Conservation (phyloP, 1,140 invertebrate genomes). For the Dendroctonus ponderosae region DNA sequence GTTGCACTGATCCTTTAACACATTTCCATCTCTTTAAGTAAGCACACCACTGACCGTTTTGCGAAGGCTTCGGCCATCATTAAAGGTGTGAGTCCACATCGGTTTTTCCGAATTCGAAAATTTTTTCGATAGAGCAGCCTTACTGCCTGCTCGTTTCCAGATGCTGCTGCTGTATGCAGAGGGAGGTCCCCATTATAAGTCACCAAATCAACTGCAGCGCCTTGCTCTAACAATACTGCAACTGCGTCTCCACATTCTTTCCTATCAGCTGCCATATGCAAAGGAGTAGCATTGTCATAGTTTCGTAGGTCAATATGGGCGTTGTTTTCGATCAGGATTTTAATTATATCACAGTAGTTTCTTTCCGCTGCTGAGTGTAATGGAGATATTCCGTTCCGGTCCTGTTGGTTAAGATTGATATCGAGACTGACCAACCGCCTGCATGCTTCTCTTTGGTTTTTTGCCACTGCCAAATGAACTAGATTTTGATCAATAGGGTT, state of each 20-base stretch:
- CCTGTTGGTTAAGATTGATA: conserved; percentile 26
- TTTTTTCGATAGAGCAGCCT: too few relatives aligned
- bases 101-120: too few relatives aligned
- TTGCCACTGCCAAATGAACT: conserved; percentile 29
- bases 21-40: conserved; percentile 17
- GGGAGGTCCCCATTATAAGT: too few relatives aligned
- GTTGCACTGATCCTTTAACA: not conserved
- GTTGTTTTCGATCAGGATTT: conserved; percentile 30
- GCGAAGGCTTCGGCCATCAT: conserved; percentile 30
- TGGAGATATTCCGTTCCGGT: conserved; percentile 29
- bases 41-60: conserved; percentile 14
- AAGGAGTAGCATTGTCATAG: conserved; percentile 37
- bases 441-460: conserved; percentile 21
- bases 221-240: too few relatives aligned
- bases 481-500: conserved; percentile 24
- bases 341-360: conserved; percentile 19
- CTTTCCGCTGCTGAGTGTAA: conserved; percentile 35
- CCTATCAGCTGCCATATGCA: conserved; percentile 35
- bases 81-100: conserved; percentile 25
- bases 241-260: conserved; percentile 13
- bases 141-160: too few relatives aligned
- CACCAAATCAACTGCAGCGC: too few relatives aligned
- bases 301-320: conserved; percentile 33
- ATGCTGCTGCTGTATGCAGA: too few relatives aligned
- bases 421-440: conserved; percentile 17